These are phyloP conservation scores for Pantherophis vulpinus DNA, from an alignment of 2,797 vertebrate genomes.

Conservation along the genomic window DNA sequence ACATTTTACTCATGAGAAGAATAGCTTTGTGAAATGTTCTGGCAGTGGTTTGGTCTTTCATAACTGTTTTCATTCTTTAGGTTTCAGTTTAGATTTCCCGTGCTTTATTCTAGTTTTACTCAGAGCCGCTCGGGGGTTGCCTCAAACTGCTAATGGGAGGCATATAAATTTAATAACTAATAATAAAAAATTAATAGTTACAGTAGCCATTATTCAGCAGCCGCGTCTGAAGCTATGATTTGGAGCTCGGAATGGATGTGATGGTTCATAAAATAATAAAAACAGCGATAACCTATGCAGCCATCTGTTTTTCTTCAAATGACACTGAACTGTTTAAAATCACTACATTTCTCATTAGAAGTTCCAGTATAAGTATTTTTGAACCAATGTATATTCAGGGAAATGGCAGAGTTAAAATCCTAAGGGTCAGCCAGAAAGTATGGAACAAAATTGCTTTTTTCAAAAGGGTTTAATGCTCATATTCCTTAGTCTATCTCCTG, in stretches of 20 bases:
- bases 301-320: neutral
- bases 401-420: neutral
- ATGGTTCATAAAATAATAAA: neutral
- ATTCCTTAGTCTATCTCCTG: conserved; percentile 22
- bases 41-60: neutral
- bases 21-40: neutral
- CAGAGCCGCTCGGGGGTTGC: neutral
- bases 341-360: neutral
- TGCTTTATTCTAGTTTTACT: neutral
- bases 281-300: neutral
- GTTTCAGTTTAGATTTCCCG: neutral
- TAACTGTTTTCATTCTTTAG: neutral
- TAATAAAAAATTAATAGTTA: neutral
- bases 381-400: neutral
- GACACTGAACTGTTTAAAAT: neutral
- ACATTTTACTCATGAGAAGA: neutral
- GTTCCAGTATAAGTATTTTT: neutral
- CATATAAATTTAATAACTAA: neutral
- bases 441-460: neutral
- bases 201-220: neutral
- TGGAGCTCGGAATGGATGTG: neutral
- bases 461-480: neutral
- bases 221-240: neutral
- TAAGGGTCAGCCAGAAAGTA: neutral
- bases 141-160: neutral